phyloP scores from a whole-genome alignment of 2,113 vertebrate genomes.

The Lota lota region DNA sequence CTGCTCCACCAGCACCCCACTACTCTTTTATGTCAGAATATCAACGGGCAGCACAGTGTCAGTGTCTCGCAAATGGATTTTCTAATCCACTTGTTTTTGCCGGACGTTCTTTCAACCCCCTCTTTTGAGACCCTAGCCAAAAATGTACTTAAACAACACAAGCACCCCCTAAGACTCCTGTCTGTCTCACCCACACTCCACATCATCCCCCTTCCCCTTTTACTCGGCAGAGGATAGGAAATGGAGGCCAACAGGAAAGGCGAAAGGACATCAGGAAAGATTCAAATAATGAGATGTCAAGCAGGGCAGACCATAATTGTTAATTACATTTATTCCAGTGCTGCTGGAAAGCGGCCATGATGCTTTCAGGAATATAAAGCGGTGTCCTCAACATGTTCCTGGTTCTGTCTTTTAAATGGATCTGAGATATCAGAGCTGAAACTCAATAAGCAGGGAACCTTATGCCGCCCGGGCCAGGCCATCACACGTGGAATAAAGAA shows the following conservation, averaged over 20 bases:
- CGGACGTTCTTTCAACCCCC: constrained; percentile 57
- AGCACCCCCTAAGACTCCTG: constrained; percentile 47
- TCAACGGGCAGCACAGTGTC: constrained; percentile 57
- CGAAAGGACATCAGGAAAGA: constrained; percentile 61
- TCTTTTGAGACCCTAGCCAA: constrained; percentile 61
- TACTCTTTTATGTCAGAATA: constrained; percentile 56
- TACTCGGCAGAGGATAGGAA: constrained; percentile 33
- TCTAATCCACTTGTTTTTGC: constrained; percentile 71
- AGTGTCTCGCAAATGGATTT: constrained; percentile 63
- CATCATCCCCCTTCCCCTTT: constrained; percentile 48
- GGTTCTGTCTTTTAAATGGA: constrained; percentile 59
- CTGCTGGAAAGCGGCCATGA: constrained; percentile 61
- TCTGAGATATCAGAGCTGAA: constrained; percentile 49
- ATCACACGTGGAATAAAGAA: constrained; percentile 30
- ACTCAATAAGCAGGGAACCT: constrained; percentile 45
- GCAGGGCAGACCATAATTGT: constrained; percentile 66
- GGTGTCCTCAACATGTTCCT: constrained; percentile 64
- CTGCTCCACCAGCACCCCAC: constrained; percentile 30
- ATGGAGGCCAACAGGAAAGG: constrained; percentile 38
- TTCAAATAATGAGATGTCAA: constrained; percentile 73
- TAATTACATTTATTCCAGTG: constrained; percentile 68
- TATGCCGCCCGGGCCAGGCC: neutral
- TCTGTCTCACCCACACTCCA: constrained; percentile 37
- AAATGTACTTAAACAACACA: constrained; percentile 65
- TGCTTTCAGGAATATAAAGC: constrained; percentile 71